Percentiles rank a stretch among this genome's conserved stretches.
Conservation (phyloP, 2,888 invertebrate genomes). For the Dolichomitus sp. region DNA sequence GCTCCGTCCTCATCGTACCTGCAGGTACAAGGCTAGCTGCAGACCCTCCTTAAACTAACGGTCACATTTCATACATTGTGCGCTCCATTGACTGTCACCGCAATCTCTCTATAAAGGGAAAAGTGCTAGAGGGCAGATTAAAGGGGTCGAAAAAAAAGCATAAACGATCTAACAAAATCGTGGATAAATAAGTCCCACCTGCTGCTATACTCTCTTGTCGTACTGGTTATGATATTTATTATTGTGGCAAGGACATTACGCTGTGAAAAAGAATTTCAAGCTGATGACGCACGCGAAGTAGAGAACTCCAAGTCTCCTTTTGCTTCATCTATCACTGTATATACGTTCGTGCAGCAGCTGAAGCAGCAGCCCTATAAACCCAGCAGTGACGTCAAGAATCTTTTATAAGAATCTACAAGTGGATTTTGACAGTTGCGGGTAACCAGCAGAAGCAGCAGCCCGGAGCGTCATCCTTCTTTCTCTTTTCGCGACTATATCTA, state of each 20-base stretch:
- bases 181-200: constrained; percentile 5
- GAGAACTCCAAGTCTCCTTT: constrained; percentile 3
- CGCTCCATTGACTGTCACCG: constrained; percentile 15
- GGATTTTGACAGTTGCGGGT: constrained; percentile 49
- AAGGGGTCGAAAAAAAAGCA: constrained; percentile 9
- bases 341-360: not conserved
- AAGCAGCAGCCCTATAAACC: constrained; percentile 10
- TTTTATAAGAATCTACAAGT: constrained; percentile 50
- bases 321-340: constrained; percentile 13
- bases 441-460: constrained; percentile 2
- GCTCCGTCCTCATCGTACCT: constrained; percentile 35
- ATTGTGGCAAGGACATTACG: constrained; percentile 12
- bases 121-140: constrained; percentile 12
- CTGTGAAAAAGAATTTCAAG: constrained; percentile 24
- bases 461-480: constrained; percentile 34
- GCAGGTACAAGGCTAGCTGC: constrained; percentile 18
- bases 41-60: constrained; percentile 1
- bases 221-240: constrained; percentile 8
- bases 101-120: constrained; percentile 38
- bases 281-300: constrained; percentile 24
- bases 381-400: constrained; percentile 44
- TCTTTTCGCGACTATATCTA: not conserved
- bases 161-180: constrained; percentile 12
- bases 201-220: not conserved
- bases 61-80: constrained; percentile 47